Evolutionary conservation across 2,888 invertebrate genomes (phyloP), one percentile per base, ranked within the genome.

Genomic region (Bugulina stolonifera): DNA sequence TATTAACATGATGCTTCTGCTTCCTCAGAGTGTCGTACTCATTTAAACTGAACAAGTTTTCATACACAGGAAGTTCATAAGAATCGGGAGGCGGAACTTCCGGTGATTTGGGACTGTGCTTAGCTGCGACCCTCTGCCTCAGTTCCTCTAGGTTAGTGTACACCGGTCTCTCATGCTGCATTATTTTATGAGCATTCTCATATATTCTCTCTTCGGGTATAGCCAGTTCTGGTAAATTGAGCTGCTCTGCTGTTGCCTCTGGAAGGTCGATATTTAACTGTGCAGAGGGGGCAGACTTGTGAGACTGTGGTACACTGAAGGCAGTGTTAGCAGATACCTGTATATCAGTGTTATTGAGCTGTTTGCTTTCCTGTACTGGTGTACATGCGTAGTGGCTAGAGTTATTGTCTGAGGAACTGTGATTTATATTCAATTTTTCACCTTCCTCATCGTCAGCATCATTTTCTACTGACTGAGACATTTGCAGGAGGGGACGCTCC

Each of bases 1-100:
- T 64, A 64, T 64, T 64, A 25, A 32, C 64, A 32, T 64, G 64
- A 32, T 64, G 64, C 64, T 64, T 64, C n/a, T 64, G 64, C n/a
- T 64, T 64, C 10, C 34, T 27, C 2, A 64, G 64, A 5, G 64
- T 64, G 32, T 64, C 64, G 34, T 64, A 64, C 32, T 64, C 64
- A 64, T 64, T 64, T 5, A 64, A 32, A 27, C 64, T 64, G 32
- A 64, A 64, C 64, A 64, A 34, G n/a, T 64, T 64, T 32, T 64
- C 64, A 64, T 64, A 64, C 2, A 64, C 32, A 18, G 64, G 64
- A 22, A 64, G 32, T 64, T 64, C 64, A 32, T 64, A 64, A 27
- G 10, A 14, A 29, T 14, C 27, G 32, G 27, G 29, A 29, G 64
- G 5, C 22, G 64, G 32, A 29, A 32, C 5, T 27, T 14, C 18